Conservation (phyloP, 35 echinoderm and acorn worm genomes). For the Heliocidaris tuberculata region DNA sequence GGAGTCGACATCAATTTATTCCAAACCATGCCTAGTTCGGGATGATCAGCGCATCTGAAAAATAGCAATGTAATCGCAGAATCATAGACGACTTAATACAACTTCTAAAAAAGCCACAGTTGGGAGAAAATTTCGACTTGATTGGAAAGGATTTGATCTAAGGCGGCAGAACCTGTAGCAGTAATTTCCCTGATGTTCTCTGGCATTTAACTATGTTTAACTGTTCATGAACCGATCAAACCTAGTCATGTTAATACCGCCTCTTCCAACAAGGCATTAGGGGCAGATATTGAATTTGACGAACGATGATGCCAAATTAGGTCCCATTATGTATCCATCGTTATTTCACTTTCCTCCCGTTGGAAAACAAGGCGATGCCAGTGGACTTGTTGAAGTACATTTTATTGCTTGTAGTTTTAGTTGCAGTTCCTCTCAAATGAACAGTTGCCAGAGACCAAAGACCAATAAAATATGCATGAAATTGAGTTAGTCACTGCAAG, state of each 20-base stretch:
- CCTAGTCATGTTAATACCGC: constrained; percentile 27
- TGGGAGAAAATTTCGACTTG: neutral
- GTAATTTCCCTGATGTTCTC: constrained; percentile 20
- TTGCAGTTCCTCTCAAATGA: too few species aligned
- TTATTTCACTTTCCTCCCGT: neutral
- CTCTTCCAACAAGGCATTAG: constrained; percentile 2
- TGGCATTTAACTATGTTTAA: constrained; percentile 14
- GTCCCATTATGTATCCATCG: neutral
- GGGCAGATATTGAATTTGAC: neutral
- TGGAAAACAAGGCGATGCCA: neutral
- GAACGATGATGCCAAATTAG: constrained; percentile 11
- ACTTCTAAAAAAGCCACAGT: neutral
- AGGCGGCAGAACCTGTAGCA: constrained; percentile 46
- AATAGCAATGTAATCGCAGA: constrained; percentile 42
- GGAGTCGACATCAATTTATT: constrained; percentile 40
- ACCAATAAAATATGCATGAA: too few species aligned
- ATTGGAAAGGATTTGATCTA: neutral
- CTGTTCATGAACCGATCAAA: constrained; percentile 1
- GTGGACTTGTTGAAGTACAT: neutral
- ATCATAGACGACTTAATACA: neutral
- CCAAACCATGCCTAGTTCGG: neutral
- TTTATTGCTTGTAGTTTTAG: neutral
- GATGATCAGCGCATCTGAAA: constrained; percentile 39
- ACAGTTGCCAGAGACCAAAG: too few species aligned
- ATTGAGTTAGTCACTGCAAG: too few species aligned